Evolutionary conservation across 2,888 invertebrate species (phyloP).

Genomic region (Tiliacea citrago): DNA sequence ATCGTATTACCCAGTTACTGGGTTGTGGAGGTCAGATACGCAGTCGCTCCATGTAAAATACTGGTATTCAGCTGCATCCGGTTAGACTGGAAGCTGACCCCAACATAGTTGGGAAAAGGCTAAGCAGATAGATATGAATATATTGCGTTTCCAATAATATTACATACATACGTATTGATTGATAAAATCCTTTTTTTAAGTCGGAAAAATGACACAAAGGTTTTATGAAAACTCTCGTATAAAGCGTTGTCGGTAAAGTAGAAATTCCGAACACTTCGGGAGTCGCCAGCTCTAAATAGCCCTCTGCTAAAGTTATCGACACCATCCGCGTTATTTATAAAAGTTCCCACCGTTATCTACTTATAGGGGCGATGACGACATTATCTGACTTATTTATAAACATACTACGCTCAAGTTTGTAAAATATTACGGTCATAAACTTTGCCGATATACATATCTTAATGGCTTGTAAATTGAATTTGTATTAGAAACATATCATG

Average conservation of each 20-base stretch:
- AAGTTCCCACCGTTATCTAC: conserved; percentile 37
- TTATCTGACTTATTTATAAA: conserved; percentile 52
- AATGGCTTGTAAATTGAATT: conserved; percentile 39
- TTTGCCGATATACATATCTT: conserved; percentile 28
- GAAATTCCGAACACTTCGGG: conserved; percentile 29
- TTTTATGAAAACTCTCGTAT: conserved; percentile 2
- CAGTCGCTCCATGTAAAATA: no score
- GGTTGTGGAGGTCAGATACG: no score
- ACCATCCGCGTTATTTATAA: conserved; percentile 59
- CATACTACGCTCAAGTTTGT: conserved; percentile 44
- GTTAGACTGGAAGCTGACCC: no score
- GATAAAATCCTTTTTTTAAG: no score
- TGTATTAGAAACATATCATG: conserved; percentile 33
- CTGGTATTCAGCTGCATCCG: no score
- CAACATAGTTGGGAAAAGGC: no score
- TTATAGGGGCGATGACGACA: conserved; percentile 32
- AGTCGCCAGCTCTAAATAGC: conserved; percentile 45
- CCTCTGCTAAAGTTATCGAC: conserved; percentile 49
- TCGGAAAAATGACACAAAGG: neutral
- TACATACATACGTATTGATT: no score
- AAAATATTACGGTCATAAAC: conserved; percentile 43
- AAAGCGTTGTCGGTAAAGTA: conserved; percentile 11
- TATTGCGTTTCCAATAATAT: no score
- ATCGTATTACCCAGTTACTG: no score
- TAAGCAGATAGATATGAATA: no score